Evolutionary conservation across 2,888 invertebrate genomes (phyloP).

Genomic region (Yponomeuta sedellus): DNA sequence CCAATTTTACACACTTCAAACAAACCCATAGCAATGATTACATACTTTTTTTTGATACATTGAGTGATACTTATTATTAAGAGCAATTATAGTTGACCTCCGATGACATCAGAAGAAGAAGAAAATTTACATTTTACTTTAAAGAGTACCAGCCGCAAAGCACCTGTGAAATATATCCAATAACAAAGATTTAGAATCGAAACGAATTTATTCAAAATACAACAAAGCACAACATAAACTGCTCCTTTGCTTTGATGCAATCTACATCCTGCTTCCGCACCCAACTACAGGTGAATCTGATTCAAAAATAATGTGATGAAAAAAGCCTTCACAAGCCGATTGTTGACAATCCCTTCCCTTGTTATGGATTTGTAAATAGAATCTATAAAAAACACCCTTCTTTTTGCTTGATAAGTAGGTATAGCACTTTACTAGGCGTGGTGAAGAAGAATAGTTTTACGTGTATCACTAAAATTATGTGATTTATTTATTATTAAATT

Average conservation of each 20-base stretch:
- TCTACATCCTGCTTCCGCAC: slow-evolving; percentile 60
- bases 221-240: not conserved
- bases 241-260: slow-evolving; percentile 29
- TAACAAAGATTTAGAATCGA: not conserved
- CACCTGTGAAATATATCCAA: not conserved
- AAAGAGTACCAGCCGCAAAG: not conserved
- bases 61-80: too few species aligned
- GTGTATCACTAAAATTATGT: too few species aligned
- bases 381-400: not conserved
- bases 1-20: too few species aligned
- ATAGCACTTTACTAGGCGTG: not conserved
- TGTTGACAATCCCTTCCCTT: slow-evolving; percentile 51
- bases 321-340: slow-evolving; percentile 47
- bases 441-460: not conserved
- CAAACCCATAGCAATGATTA: too few species aligned
- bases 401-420: not conserved
- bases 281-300: slow-evolving; percentile 54
- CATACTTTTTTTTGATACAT: too few species aligned
- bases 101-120: too few species aligned
- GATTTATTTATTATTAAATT: too few species aligned
- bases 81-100: too few species aligned
- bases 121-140: too few species aligned
- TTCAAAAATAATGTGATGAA: slow-evolving; percentile 29
- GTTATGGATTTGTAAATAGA: not conserved
- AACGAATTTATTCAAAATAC: not conserved